Conservation (phyloP, 2,797 vertebrate genomes). For the Pseudopleuronectes americanus region DNA sequence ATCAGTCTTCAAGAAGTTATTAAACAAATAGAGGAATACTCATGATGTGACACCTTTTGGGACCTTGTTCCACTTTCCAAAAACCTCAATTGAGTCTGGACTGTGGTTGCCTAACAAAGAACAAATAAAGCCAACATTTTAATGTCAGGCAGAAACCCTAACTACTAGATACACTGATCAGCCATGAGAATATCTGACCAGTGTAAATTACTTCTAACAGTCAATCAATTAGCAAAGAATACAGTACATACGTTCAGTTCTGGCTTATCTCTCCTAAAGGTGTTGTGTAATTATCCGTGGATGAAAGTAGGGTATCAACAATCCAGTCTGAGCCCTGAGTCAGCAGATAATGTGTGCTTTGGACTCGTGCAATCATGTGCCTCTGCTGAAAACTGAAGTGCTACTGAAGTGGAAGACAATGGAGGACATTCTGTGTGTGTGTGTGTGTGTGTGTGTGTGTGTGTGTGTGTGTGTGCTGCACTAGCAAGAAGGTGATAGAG, state of each 20-base stretch:
- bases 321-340: conserved; percentile 25
- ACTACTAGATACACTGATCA: too few relatives aligned
- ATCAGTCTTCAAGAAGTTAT: too few relatives aligned
- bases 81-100: too few relatives aligned
- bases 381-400: conserved; percentile 31
- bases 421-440: not conserved
- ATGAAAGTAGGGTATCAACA: too few relatives aligned
- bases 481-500: conserved; percentile 24
- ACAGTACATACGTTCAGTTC: not conserved
- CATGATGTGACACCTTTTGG: too few relatives aligned
- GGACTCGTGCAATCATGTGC: conserved; percentile 48
- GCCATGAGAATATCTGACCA: too few relatives aligned
- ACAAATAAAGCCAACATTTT: too few relatives aligned
- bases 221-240: not conserved
- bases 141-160: too few relatives aligned
- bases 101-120: too few relatives aligned
- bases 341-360: conserved; percentile 15
- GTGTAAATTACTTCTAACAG: not conserved
- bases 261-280: not conserved
- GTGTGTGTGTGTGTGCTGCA: conserved; percentile 5
- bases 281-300: not conserved
- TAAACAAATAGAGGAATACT: too few relatives aligned
- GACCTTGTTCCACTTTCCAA: too few relatives aligned
- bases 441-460: not conserved
- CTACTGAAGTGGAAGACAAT: not conserved